phyloP scores from a whole-genome alignment of 2,888 invertebrate genomes.

The Scaptomyza caliginosa region DNA sequence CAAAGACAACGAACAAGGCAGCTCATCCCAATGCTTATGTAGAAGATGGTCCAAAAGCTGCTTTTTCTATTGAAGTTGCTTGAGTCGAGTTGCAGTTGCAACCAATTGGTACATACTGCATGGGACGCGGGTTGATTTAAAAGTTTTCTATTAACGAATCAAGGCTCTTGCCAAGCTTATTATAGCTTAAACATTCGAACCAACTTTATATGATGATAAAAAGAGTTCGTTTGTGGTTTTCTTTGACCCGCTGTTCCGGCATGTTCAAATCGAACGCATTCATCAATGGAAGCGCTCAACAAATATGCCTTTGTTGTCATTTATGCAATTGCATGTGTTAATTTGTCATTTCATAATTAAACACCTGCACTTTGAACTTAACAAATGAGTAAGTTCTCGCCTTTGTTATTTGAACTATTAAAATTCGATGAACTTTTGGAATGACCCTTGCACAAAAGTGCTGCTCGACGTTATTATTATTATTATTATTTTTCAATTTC shows the following conservation, averaged over 20 bases:
- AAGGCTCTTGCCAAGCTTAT: no score
- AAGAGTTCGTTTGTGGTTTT: no score
- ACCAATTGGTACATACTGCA: neutral
- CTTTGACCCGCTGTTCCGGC: neutral
- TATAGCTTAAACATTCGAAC: no score
- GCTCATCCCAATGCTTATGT: neutral
- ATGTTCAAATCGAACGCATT: neutral
- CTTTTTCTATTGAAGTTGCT: constrained; percentile 3
- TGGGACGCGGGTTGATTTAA: constrained; percentile 2
- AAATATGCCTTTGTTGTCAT: neutral
- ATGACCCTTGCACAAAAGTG: constrained; percentile 19
- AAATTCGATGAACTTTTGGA: neutral
- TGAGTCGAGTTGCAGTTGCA: constrained; percentile 22
- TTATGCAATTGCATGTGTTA: neutral
- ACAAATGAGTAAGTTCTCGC: neutral
- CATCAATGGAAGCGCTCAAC: neutral
- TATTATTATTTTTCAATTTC: constrained; percentile 79
- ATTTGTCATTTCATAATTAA: neutral
- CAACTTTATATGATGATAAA: no score
- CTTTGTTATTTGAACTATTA: no score
- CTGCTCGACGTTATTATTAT: constrained; percentile 63
- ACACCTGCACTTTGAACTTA: neutral
- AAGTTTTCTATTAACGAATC: neutral
- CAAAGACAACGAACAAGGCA: constrained; percentile 25
- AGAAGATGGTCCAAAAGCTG: constrained; percentile 10